Evolutionary conservation across 2,113 vertebrate genomes (phyloP), one percentile per base, ranked within the genome.

Genomic region (Tylochromis polylepis): DNA sequence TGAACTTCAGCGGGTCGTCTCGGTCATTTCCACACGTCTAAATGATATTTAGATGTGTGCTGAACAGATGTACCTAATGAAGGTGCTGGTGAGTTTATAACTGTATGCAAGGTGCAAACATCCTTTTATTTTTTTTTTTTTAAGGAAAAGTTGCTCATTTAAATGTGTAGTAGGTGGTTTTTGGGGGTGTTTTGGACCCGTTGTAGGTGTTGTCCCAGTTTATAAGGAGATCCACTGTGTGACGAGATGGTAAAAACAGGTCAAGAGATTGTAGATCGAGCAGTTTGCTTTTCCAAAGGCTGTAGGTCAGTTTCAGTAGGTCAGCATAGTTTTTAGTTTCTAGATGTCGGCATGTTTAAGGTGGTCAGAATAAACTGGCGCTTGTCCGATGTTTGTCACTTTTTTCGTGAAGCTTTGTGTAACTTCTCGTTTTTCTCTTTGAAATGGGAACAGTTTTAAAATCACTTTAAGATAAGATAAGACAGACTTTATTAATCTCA

Each of bases 121-220:
- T 62, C 59, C 0, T 10, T n/a, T n/a, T n/a, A 7, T 38, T 62
- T 62, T 62, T 60, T 62, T 34, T 36, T 36, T 11, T n/a, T n/a
- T n/a, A n/a, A 12, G 59, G 59, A 36, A 62, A 62, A 3, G 0
- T n/a, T 36, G 18, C 5, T n/a, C 5, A 38, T 67, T 67, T 67
- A 38, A 0, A 41, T 22, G 34, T 38, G 0, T 38, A 38, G 2
- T 0, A 22, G 59, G 31, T 62, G 2, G 0, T 0, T 6, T 31
- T 4, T 62, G 20, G 11, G 11, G 16, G 10, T 1, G 36, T 4
- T 62, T 62, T 31, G 59, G 5, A 62, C 59, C 10, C 1, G 59
- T 62, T 62, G 59, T n/a, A 62, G 31, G 16, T 36, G 59, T 62
- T 36, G 59, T 62, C 31, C 36, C 18, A 67, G 11, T 67, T 65